Base-by-base conservation (phyloP, 2,888 invertebrate genomes). In the Desoria tigrina region DNA sequence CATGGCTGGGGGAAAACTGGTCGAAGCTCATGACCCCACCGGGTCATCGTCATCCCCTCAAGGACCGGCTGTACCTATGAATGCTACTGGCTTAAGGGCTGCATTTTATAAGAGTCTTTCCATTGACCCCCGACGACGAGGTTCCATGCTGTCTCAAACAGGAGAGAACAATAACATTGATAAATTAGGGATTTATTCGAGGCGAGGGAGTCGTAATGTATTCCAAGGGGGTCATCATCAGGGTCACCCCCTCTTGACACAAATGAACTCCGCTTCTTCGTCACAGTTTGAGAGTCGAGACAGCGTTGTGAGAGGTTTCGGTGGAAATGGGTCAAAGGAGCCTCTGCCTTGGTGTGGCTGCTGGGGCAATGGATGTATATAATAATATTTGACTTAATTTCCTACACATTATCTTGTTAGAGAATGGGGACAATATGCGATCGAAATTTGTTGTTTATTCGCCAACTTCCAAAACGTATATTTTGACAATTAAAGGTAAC, bases 301-400 rank as follows among this genome's bases (percentile, higher is more conserved):
- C 50, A 87, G 88, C 26, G 73, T 72, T 42, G 64, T 51, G 1
- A 45, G 61, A 51, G 56, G 56, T 50, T 54, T 37, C 26, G 50
- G 45, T 14, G 45, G 58, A 18, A 23, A 7, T 26, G 54, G 55
- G 21, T 39, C 45, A 21, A 69, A 69, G 23, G 71, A 74, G 42
- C 76, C 77, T 51, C 68, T 90, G 74, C 90, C 90, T 0, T 90
- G 90, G 90, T 90, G 90, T 77, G 90, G 89, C 0, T 90, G 90
- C 75, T 90, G 90, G 90, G 90, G 90, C 0, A 90, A 90, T 72
- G 90, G 90, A 0, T 90, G 90, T 79, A 82, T 88, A 59, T 88
- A 81, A 83, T 32, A 7, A n/a, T n/a, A n/a, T n/a, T n/a, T n/a
- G n/a, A n/a, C n/a, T n/a, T n/a, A n/a, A n/a, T n/a, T n/a, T n/a